Evolutionary conservation across 2,113 vertebrate species (phyloP), one percentile per base, ranked within the genome.

Genomic region (Mastomys coucha): DNA sequence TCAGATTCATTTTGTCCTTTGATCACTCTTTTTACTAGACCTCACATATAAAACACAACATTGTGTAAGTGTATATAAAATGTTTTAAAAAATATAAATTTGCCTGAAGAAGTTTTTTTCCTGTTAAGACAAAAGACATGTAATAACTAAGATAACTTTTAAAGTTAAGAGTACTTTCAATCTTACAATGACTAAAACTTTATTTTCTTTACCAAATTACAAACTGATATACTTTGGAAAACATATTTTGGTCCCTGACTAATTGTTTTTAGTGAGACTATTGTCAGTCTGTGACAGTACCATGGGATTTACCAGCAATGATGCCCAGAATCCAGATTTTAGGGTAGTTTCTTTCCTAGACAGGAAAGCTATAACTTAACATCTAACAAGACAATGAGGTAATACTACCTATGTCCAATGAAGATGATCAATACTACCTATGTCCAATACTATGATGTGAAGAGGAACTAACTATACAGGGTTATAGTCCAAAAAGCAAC

Each of bases 181-280:
- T 60, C 76, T 98, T 85, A 96, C 81, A 96, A 96, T 95, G 73
- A 97, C 95, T 93, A 95, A 86, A 98, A 97, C 73, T 65, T 97
- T 95, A 97, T 96, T 98, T 98, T 96, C 84, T 91, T 93, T 97
- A 97, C 96, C 91, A 97, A 97, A 98, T 98, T 96, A 97, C 85
- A 86, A 88, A 67, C 84, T 97, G 96, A 53, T 91, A 88, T 97
- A 94, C 85, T 84, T 85, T 36, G 88, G 96, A 75, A 89, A 94
- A 93, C 96, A 56, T 63, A 94, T 81, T 98, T 95, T 92, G 85
- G 82, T 94, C 96, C 93, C 81, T 94, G 84, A 84, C 82, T 95
- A 98, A 96, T 19, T 65, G 94, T 69, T 93, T 91, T 89, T 84
- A 89, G 88, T 93, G 69, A 97, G 97, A 97, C 76, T 90, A 78